These are phyloP conservation scores for Tinea semifulvella DNA, from an alignment of 2,888 invertebrate genomes.

Conservation along the genomic window DNA sequence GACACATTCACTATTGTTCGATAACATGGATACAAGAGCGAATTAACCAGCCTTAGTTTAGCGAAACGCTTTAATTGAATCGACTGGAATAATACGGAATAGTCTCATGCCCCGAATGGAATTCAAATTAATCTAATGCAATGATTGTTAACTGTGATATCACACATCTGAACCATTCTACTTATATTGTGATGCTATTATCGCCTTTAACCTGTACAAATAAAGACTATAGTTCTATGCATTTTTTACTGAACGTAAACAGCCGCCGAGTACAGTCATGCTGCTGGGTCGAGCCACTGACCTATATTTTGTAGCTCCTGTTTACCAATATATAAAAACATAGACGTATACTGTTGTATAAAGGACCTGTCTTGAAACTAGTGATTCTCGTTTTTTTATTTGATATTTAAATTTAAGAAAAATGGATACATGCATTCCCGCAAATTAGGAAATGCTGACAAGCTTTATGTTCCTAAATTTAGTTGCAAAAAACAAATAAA, in stretches of 20 bases:
- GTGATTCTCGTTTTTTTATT: no score
- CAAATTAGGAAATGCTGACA: no score
- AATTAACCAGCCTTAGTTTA: no score
- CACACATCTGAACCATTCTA: constrained; percentile 2
- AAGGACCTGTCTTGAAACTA: no score
- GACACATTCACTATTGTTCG: no score
- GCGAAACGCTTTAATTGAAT: no score
- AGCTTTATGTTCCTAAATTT: no score
- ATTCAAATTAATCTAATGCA: constrained; percentile 42
- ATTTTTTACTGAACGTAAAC: background rate
- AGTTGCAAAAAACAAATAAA: no score
- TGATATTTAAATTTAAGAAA: no score
- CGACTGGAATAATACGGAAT: background rate
- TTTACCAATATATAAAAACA: constrained; percentile 8
- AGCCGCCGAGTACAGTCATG: constrained; percentile 2
- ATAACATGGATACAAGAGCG: no score
- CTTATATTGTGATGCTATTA: background rate
- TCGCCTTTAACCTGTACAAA: background rate
- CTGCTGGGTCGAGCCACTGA: constrained; percentile 25
- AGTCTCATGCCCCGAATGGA: background rate
- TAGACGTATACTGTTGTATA: no score
- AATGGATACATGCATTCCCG: no score
- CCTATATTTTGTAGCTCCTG: constrained; percentile 26
- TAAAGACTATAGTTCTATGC: background rate
- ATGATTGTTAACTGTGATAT: constrained; percentile 14